Evolutionary conservation across 2,888 invertebrate genomes (phyloP).

Genomic region (Nysson spinosus): DNA sequence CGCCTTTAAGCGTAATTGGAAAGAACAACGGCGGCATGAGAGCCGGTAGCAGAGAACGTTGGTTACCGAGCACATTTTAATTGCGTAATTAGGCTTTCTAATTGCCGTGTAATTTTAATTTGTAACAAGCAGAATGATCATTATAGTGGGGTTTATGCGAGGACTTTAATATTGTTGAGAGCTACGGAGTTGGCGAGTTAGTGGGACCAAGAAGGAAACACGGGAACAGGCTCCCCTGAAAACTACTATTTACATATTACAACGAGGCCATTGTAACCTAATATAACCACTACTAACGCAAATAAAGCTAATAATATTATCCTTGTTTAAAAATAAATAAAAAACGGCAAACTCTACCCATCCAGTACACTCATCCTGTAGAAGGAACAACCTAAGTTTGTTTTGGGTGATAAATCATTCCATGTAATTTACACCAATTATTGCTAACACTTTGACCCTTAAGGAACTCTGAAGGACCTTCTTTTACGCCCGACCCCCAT

Average conservation of each 20-base stretch:
- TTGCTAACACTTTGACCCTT: background rate
- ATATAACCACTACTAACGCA: too few species aligned
- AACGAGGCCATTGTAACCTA: background rate
- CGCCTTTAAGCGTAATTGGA: constrained; percentile 42
- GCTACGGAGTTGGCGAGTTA: background rate
- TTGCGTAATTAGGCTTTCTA: constrained; percentile 49
- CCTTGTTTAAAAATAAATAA: too few species aligned
- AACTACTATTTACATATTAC: too few species aligned
- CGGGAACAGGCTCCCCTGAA: background rate
- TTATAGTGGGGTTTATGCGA: constrained; percentile 15
- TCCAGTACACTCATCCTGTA: too few species aligned
- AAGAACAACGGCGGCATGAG: constrained; percentile 25
- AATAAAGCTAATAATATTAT: too few species aligned
- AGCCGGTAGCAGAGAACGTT: constrained; percentile 4
- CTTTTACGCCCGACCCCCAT: background rate
- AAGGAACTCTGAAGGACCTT: background rate
- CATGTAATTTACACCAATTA: constrained; percentile 6
- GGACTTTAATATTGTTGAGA: constrained; percentile 13
- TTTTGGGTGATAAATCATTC: background rate
- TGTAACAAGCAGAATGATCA: constrained; percentile 46
- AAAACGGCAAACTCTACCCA: too few species aligned
- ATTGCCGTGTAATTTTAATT: constrained; percentile 59
- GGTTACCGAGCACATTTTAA: constrained; percentile 46
- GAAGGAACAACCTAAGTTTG: background rate
- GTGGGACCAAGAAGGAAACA: constrained; percentile 1